Base-by-base conservation (phyloP, 2,797 vertebrate species). In the Spheniscus humboldti region DNA sequence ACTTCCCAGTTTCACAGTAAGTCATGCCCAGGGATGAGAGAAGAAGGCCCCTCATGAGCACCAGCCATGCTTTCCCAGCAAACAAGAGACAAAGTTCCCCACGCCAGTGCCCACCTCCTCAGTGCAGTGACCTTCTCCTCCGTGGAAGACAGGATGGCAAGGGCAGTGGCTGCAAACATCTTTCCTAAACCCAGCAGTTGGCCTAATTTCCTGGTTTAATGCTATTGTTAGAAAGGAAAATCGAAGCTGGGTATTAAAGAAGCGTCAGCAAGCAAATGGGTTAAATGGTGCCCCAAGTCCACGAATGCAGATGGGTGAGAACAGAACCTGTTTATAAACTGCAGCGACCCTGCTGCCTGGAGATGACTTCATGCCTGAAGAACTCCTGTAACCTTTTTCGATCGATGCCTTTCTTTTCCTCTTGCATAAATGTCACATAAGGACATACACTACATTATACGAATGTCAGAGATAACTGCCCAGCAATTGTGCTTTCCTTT, bases 311-410 rank as follows among this genome's bases (percentile, higher is more conserved):
- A 80, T 43, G 64, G 72, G 43, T 87, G 75, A 84, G 67, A 91
- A 63, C 59, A 90, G 55, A 95, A 73, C 43, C 73, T 88, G 82
- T 75, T 88, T 59, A 84, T 90, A 90, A 95, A 88, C 75, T 76
- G 76, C 73, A 86, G 35, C 2, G 2, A 39, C 78, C 90, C 57
- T 83, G 60, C 79, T 94, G 87, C 82, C 67, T 94, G 82, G 64
- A 91, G 63, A 94, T 90, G 87, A 72, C 82, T 94, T 96, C 92
- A 85, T 82, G 94, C 85, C 87, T 95, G 91, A 96, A 84, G 82
- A 88, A 81, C 77, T 95, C 76, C 35, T 53, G 62, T 92, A 95
- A 90, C 94, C 91, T 94, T 97, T 94, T 52, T 91, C 87, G 91
- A 14, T 86, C 0, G 2, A 92, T 4, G 12, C 55, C 76, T 96